Base-by-base conservation (phyloP, 2,113 vertebrate species). In the Alosa alosa region DNA sequence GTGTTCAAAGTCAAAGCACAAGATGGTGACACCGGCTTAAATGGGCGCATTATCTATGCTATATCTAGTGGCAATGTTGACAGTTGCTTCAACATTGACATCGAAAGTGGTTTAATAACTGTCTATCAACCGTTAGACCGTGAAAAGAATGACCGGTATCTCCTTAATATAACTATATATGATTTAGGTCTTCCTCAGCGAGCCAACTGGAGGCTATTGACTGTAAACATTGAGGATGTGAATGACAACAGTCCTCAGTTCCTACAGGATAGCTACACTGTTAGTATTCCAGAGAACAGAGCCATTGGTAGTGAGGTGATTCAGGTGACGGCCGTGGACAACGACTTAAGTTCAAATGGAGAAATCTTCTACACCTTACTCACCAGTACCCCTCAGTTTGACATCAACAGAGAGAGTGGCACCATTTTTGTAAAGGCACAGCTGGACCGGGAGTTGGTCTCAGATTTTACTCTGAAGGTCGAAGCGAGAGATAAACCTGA, bases 121-220 rank as follows among this genome's bases (percentile, higher is more conserved):
- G 93, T 99, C 46, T 93, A 99, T 57, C 95, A 96, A 94, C 97
- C 97, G 4, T 92, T 99, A 89, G 98, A 99, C 89, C 96, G 97
- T 57, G 98, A 99, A 83, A 95, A 91, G 75, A 91, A 92, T 75
- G 97, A 98, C 82, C 95, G 96, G 2, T 99, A 99, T 91, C 93
- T 98, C 57, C 97, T 99, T 83, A 99, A 99, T 87, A 96, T 99
- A 91, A 99, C 97, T n/a, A 92, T 98, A 89, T 99, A 97, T 82
- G 98, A 99, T 87, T 95, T 97, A 92, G 98, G 98, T 15, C 91
- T 95, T 20, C 97, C 97, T 20, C 97, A 96, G 90, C 96, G 95
- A 91, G 96, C 96, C 46, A 95, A 94, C 0, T 99, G 97, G 98
- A 95, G 97, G 88, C 90, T 99, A 20, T 88, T 99, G 86, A 98